Evolutionary conservation across 2,797 vertebrate genomes (phyloP), one percentile per base, ranked within the genome.

Genomic region (Anniella stebbinsi): DNA sequence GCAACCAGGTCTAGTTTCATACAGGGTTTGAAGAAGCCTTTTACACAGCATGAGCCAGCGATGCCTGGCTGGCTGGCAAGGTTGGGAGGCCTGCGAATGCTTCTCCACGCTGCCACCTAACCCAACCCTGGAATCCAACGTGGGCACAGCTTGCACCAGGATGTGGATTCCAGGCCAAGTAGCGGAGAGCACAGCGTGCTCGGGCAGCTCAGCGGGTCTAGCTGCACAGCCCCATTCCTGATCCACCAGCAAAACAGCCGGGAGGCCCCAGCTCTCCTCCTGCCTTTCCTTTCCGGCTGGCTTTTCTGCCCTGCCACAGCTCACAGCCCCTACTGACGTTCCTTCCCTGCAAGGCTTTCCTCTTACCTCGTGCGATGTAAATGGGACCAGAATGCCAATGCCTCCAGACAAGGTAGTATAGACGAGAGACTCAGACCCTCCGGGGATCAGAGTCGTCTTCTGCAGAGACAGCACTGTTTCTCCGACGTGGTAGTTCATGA

Each of bases 371-470:
- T 99, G 99, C 45, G 99, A 99, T 0, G 99, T 99, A 95, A 99
- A 99, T 0, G 99, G 99, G 88, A 99, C 99, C 86, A 99, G 96
- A 84, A 99, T 99, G 86, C 99, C 99, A 63, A 99, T 99, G 76
- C 99, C 99, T 67, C 99, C 99, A 0, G 99, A 99, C 75, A 99
- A 95, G 0, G 99, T 99, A 84, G 98, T 99, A 92, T 99, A 99
- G 82, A 99, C 99, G 73, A 99, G 98, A 0, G 99, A 99, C 92
- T 99, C 99, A 0, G 99, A 99, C 36, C 99, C 99, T 92, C 99
- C 99, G 0, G 99, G 99, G 90, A 99, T 99, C 85, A 99, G 97
- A 0, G 99, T 99, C 85, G 99, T 99, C 97, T 99, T 99, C 97
- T 99, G 99, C 12, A 99, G 97, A 0, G 99, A 99, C 36, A 99